A percentile compares a stretch with the other conserved stretches of the same genome.
Conservation (phyloP, 2,797 vertebrate species). For the Trachops cirrhosus region DNA sequence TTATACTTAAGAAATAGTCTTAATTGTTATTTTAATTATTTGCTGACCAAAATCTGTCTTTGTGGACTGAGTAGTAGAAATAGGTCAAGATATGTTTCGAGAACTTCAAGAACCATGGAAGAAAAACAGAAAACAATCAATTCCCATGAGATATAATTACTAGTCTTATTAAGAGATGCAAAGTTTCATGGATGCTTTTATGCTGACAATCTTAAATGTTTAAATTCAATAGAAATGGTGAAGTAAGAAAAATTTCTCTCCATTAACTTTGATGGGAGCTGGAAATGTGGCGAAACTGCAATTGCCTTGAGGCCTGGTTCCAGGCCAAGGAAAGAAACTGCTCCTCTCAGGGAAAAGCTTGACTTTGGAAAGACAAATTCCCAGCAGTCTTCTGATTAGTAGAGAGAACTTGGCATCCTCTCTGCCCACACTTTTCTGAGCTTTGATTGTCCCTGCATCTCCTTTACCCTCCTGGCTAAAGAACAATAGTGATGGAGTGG, state of each 20-base stretch:
- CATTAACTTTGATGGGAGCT: background rate
- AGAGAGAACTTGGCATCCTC: background rate
- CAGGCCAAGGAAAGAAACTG: background rate
- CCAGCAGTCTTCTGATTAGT: background rate
- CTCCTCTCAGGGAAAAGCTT: background rate
- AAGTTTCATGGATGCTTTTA: background rate
- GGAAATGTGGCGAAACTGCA: background rate
- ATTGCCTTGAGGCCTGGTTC: conserved; percentile 28
- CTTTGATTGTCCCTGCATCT: background rate
- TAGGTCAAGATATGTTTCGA: background rate
- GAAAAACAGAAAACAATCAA: background rate
- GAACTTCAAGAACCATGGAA: background rate
- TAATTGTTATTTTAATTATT: conserved; percentile 28
- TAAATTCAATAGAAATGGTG: background rate
- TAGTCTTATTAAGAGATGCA: background rate
- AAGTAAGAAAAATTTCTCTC: conserved; percentile 20
- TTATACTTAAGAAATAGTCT: background rate
- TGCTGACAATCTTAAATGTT: background rate
- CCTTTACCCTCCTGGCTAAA: background rate
- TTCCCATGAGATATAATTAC: background rate
- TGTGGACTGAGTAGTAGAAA: background rate
- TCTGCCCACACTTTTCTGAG: background rate
- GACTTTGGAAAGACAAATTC: background rate
- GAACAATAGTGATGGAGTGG: too few relatives aligned
- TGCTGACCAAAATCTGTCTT: background rate